A percentile compares a stretch with the other conserved stretches of the same genome.
These are phyloP conservation scores for Muscicapa adusta DNA, from an alignment of 2,113 vertebrate species.

Conservation along the genomic window DNA sequence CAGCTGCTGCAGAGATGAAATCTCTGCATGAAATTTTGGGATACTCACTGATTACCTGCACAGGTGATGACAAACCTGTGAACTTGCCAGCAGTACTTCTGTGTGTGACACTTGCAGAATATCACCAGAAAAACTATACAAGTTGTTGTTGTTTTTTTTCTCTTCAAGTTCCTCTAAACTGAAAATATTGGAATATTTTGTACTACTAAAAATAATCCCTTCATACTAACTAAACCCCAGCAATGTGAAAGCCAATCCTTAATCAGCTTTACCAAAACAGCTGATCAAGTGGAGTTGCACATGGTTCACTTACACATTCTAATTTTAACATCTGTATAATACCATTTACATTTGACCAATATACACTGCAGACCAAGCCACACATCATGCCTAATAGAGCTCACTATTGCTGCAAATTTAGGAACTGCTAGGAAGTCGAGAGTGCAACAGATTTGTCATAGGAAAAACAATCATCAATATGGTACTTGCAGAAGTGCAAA, in stretches of 20 bases:
- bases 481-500: slow-evolving; percentile 15
- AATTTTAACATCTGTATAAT: too few relatives aligned
- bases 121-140: neutral
- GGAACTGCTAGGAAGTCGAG: neutral
- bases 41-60: neutral
- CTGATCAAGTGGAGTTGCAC: neutral
- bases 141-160: accelerated
- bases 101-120: too few relatives aligned
- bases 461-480: neutral
- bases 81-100: neutral
- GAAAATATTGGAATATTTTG: neutral
- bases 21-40: neutral
- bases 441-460: neutral
- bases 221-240: neutral
- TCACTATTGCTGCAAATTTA: neutral
- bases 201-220: neutral
- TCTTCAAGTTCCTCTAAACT: neutral
- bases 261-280: neutral
- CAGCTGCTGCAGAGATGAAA: neutral
- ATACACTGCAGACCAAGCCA: neutral
- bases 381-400: neutral
- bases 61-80: neutral
- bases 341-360: neutral
- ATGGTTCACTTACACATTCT: neutral
- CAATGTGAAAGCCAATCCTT: neutral